Base-by-base conservation (phyloP, 2,888 invertebrate genomes). In the Micoletzkya japonica region DNA sequence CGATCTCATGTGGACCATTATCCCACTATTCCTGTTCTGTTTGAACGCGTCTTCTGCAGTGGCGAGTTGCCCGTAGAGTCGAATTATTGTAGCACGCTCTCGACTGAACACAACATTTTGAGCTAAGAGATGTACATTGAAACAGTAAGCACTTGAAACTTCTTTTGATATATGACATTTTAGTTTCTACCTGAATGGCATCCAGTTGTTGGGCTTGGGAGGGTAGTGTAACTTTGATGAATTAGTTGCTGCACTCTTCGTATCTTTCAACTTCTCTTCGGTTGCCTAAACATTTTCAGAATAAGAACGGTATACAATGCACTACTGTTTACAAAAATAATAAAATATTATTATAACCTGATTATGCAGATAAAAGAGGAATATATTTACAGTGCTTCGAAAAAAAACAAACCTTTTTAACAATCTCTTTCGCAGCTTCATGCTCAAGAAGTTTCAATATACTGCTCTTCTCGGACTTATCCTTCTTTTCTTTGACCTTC, bases 381-480 rank as follows among this genome's bases (percentile, higher is more conserved):
- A 10, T 7, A 39, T 10, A 39, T 39, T 39, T 39, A 39, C 7
- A 10, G 7, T 39, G 39, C 17, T 39, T 39, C 7, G 17, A 39
- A 7, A 20, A 59, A n/a, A 10, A 20, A 24, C 63, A 14, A 2
- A 63, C 63, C 50, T 30, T 63, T 37, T 63, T 63, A 2, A 26
- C 44, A 32, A 63, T 63, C 17, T 63, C 63, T 34, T 63, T 63
- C 3, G 63, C 63, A n/a, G 63, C 63, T 50, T 49, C 50, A 0
- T 34, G 49, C 24, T 63, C 63, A 32, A 63, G 24, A 14, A 63
- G 50, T 2, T 30, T 14, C 7, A 63, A 50, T 4, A 63, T 63
- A 17, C 63, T 63, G 49, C 49, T 49, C 20, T 49, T 49, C 10
- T 44, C 44, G 44, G n/a, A n/a, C n/a, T 44, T 44, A n/a, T 10